Conservation (phyloP, 53 echinoderm and acorn worm genomes). For the Zoroaster sp. region DNA sequence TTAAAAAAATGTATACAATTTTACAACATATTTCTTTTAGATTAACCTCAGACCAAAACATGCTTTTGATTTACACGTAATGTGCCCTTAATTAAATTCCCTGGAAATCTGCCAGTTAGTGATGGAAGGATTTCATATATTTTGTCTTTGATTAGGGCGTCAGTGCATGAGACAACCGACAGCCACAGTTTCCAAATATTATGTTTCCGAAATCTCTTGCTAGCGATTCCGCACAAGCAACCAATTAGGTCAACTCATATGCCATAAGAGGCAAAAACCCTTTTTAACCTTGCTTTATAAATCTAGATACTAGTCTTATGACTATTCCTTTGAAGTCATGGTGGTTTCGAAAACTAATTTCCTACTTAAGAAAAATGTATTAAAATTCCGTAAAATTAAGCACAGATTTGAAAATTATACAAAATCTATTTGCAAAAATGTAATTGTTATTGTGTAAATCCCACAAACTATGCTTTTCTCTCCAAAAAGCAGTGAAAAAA, state of each 20-base stretch:
- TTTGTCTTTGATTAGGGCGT: conserved; percentile 67
- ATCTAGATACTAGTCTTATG: too few relatives aligned
- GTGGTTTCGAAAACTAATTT: not conserved
- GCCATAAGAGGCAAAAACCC: conserved; percentile 86
- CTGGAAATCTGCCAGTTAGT: too few relatives aligned
- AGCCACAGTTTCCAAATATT: conserved; percentile 95
- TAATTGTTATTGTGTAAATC: not conserved
- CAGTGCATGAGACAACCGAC: conserved; percentile 91
- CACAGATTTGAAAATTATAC: not conserved
- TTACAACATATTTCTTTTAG: too few relatives aligned
- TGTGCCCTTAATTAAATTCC: too few relatives aligned
- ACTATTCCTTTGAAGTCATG: not conserved
- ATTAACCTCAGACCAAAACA: too few relatives aligned
- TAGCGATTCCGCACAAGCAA: conserved; percentile 95
- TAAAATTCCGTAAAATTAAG: not conserved
- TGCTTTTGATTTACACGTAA: too few relatives aligned
- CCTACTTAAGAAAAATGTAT: not conserved
- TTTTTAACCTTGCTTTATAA: conserved; percentile 43
- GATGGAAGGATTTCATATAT: too few relatives aligned
- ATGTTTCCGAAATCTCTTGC: conserved; percentile 99
- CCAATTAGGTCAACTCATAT: conserved; percentile 60
- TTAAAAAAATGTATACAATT: too few relatives aligned
- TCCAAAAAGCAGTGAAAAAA: not conserved
- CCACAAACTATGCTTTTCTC: not conserved
- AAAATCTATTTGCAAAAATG: not conserved